Conservation (phyloP, 2,797 vertebrate genomes). For the Typhlichthys eigenmanni region DNA sequence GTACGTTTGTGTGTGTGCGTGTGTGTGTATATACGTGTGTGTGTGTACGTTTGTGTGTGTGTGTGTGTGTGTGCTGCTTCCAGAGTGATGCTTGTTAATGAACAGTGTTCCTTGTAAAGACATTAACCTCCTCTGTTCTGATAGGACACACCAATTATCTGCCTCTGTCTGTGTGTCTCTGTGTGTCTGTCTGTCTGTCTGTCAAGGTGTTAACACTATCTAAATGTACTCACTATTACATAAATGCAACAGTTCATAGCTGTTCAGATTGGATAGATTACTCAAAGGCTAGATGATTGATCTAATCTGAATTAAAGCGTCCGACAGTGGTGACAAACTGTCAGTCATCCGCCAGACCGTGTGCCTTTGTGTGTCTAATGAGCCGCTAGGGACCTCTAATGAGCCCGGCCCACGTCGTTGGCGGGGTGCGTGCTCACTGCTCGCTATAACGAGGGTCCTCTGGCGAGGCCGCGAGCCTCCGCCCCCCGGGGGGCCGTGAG, state of each 20-base stretch:
- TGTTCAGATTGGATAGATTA: too few relatives aligned
- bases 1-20: too few relatives aligned
- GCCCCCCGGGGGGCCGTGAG: conserved; percentile 16
- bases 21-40: too few relatives aligned
- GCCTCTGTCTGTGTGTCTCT: neutral
- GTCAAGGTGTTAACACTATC: too few relatives aligned
- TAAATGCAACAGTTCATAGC: too few relatives aligned
- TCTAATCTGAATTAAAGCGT: too few relatives aligned
- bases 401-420: conserved; percentile 41
- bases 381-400: conserved; percentile 42
- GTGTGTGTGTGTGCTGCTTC: too few relatives aligned
- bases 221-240: too few relatives aligned
- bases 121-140: conserved; percentile 4
- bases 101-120: conserved; percentile 4
- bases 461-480: neutral
- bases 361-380: conserved; percentile 40
- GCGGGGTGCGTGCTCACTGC: conserved; percentile 30
- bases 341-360: neutral
- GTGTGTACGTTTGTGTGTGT: too few relatives aligned
- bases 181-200: too few relatives aligned
- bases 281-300: too few relatives aligned
- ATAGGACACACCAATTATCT: conserved; percentile 43
- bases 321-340: too few relatives aligned
- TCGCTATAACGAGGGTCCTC: conserved; percentile 14
- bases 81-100: conserved; percentile 12